A percentile compares a stretch with the other conserved stretches of the same genome.
Conservation (phyloP, 2,888 invertebrate species). For the Macrosiphum euphorbiae region DNA sequence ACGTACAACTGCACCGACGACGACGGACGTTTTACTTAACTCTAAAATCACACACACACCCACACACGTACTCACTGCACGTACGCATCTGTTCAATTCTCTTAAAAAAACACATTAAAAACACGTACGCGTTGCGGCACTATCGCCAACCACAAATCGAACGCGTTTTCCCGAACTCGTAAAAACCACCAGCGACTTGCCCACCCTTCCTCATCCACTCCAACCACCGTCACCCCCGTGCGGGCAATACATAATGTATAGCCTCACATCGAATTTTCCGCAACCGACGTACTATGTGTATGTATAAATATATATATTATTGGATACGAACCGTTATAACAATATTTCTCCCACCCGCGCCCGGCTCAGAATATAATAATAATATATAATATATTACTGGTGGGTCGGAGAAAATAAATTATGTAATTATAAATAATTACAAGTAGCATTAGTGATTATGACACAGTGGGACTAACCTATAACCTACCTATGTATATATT, state of each 20-base stretch:
- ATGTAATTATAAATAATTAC: background rate
- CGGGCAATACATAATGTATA: background rate
- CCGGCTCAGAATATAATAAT: background rate
- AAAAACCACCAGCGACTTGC: constrained; percentile 21
- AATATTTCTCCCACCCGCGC: background rate
- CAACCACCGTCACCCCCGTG: background rate
- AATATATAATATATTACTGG: background rate
- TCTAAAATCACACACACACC: background rate
- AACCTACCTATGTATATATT: no score
- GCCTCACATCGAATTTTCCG: background rate
- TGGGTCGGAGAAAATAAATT: background rate
- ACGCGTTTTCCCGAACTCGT: constrained; percentile 15
- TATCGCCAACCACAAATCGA: background rate
- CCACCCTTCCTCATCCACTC: fast-evolving
- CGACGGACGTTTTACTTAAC: constrained; percentile 44
- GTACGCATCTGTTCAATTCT: constrained; percentile 6
- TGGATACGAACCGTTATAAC: background rate
- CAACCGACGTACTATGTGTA: background rate
- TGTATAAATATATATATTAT: background rate
- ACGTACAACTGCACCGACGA: background rate
- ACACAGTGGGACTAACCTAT: background rate
- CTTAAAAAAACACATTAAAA: constrained; percentile 16
- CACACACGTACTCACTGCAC: background rate
- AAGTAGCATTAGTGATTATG: background rate
- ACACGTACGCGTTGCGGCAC: background rate